Base-by-base conservation (phyloP, 2,113 vertebrate genomes). In the Nipponia nippon region DNA sequence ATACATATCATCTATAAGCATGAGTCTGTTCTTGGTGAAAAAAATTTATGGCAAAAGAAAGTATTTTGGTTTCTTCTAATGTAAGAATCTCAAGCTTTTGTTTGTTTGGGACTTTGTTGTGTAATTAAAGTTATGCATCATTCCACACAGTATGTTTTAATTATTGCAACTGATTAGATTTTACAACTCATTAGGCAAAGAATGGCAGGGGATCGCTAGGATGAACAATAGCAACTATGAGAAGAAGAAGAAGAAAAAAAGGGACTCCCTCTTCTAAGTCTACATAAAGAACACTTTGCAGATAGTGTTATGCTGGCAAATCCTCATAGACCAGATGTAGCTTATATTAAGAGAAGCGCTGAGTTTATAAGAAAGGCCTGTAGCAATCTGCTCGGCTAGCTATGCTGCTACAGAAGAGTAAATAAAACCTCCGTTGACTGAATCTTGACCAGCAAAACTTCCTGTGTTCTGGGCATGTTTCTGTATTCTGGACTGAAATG, bases 161-260 rank as follows among this genome's bases (percentile, higher is more conserved):
- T 96, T 94, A 79, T 76, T 91, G 46, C 67, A 91, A 70, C 25
- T 88, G 62, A 92, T 85, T 92, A 66, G 79, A 96, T 90, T 90
- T 96, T 86, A 72, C 87, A 92, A 88, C 67, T 83, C 71, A 62
- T 93, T 93, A 91, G 77, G 78, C 56, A 88, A 83, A 79, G 36
- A 79, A 55, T 77, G 62, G 36, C 70, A 73, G 46, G 49, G 73
- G 65, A 83, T 87, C 69, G 38, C 30, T 69, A 21, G 20, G 30
- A 91, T 90, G 49, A 94, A 40, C 10, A 76, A 67, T 5, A 80
- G 36, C 26, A 83, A 25, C 49, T 71, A 52, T 22, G 23, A 83
- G 58, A 71, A 89, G 86, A 80, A 79, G 36, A 30, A 46, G 26
- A 20, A 85, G 16, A 62, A 38, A 40, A 65, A 30, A 23, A 59